Evolutionary conservation across 1,140 invertebrate species (phyloP).

Genomic region (Apis dorsata): DNA sequence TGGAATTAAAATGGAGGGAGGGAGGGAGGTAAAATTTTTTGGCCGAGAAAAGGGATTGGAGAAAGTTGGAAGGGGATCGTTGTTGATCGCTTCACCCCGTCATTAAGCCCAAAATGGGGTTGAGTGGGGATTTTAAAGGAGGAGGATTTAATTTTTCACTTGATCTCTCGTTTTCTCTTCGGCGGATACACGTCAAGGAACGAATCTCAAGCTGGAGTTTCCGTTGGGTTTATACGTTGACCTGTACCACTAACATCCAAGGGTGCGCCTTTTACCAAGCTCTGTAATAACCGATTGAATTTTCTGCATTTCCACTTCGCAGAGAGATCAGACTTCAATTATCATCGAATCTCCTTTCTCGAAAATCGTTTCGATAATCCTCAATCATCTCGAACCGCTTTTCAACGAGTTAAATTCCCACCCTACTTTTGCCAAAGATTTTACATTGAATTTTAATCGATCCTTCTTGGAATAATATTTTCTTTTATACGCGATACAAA

Average conservation of each 20-base stretch:
- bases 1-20: too few species aligned
- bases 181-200: slow-evolving; percentile 6
- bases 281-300: neutral
- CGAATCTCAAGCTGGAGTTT: neutral
- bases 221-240: neutral
- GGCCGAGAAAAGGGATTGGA: too few species aligned
- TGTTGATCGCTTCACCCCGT: too few species aligned
- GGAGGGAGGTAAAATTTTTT: too few species aligned
- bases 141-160: slow-evolving; percentile 16
- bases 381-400: too few species aligned
- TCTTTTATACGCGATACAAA: too few species aligned
- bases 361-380: neutral
- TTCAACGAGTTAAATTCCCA: neutral
- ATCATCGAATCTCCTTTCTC: neutral
- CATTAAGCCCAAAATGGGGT: too few species aligned
- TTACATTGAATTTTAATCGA: too few species aligned
- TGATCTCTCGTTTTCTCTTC: too few species aligned
- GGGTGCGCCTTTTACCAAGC: neutral
- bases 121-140: neutral
- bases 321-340: neutral
- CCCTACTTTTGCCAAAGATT: too few species aligned
- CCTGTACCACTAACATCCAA: neutral
- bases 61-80: too few species aligned
- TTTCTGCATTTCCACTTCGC: neutral
- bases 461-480: too few species aligned